Evolutionary conservation across 2,113 vertebrate species (phyloP), one percentile per base, ranked within the genome.

Genomic region (Spilogale gracilis): DNA sequence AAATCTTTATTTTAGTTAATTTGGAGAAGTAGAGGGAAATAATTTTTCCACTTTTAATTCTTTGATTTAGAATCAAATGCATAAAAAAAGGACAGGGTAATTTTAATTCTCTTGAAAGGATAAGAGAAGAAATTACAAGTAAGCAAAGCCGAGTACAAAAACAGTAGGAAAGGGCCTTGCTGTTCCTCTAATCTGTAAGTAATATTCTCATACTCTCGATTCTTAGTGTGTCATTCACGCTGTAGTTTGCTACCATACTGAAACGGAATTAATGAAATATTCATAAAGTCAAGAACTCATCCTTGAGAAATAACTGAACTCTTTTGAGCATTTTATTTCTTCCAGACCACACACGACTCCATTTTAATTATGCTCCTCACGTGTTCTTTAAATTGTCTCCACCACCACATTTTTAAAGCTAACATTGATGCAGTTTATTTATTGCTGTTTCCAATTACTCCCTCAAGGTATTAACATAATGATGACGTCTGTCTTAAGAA

Each of bases 331-430:
- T 83, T 97, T 93, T 94, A 78, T 93, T 95, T 94, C 91, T 82
- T 97, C 69, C 79, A 97, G 96, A 97, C 89, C 86, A 97, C 79
- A 97, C 74, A 94, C 69, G 79, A 87, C 48, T 78, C 79, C 38
- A 81, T 90, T 94, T 90, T 90, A 90, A 90, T 87, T 92, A 80
- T 73, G 67, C 5, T 96, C 14, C 50, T 97, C 92, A 81, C 32
- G 85, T 92, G 96, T 71, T 95, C 92, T 97, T 97, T 94, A 96
- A 84, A 95, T 96, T 60, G 90, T 48, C 65, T 88, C 48, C 43
- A 63, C 78, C 30, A 38, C 61, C 92, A 76, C 23, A 71, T 67
- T 95, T 94, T 84, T 16, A 96, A 95, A 76, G 58, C 63, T 91
- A 89, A 87, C 71, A 67, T 74, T 21, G 17, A 96, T 79, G 61